Percentiles rank a stretch among this genome's conserved stretches.
Conservation (phyloP, 2,888 invertebrate species). For the Caenorhabditis sp. region DNA sequence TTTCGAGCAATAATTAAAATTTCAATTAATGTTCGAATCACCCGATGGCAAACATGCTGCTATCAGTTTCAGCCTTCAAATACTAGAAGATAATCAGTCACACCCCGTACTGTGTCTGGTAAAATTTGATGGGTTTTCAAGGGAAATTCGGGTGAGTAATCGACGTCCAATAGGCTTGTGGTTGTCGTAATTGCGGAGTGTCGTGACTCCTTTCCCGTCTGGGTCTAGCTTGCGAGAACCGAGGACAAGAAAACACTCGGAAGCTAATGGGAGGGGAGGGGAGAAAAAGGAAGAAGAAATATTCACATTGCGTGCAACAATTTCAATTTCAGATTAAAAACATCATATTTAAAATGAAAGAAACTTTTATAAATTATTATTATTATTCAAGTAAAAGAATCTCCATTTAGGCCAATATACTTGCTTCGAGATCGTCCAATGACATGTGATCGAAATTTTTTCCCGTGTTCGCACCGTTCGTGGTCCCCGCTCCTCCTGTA, state of each 20-base stretch:
- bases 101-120: too few relatives aligned
- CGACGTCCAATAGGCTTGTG: background rate
- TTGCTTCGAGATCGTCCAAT: slow-evolving; percentile 63
- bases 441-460: slow-evolving; percentile 54
- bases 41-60: background rate
- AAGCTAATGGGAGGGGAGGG: background rate
- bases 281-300: background rate
- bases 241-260: slow-evolving; percentile 12
- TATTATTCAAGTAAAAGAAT: too few relatives aligned
- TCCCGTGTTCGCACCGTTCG: background rate
- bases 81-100: too few relatives aligned
- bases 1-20: background rate
- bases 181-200: slow-evolving; percentile 37
- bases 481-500: background rate
- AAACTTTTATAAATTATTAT: too few relatives aligned
- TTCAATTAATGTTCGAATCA: background rate
- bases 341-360: too few relatives aligned
- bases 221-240: slow-evolving; percentile 38
- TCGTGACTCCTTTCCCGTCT: slow-evolving; percentile 45
- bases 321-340: background rate
- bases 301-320: background rate
- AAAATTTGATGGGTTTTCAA: background rate
- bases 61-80: too few relatives aligned
- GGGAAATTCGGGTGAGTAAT: background rate
- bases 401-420: slow-evolving; percentile 36